Percentiles rank a stretch among this genome's conserved stretches.
These are phyloP conservation scores for Frankliniella intonsa DNA, from an alignment of 2,888 invertebrate genomes.

Conservation along the genomic window DNA sequence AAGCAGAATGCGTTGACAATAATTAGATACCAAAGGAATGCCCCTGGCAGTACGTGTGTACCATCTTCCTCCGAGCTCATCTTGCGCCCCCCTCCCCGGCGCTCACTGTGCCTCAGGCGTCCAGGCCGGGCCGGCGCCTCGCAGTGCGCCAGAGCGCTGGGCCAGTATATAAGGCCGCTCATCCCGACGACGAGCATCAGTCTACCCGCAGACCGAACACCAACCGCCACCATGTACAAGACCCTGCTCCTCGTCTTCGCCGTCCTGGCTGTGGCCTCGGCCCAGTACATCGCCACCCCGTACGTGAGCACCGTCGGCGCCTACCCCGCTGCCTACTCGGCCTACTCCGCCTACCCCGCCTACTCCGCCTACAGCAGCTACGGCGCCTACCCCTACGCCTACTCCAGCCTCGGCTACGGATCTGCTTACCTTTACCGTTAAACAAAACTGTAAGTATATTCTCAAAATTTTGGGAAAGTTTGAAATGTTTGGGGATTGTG, in stretches of 20 bases:
- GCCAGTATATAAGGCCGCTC: background rate
- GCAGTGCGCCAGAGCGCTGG: too few relatives aligned
- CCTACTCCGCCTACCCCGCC: slow-evolving; percentile 19
- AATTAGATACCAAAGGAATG: too few relatives aligned
- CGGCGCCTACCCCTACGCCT: slow-evolving; percentile 12
- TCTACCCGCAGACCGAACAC: background rate
- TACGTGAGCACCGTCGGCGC: background rate
- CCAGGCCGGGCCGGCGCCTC: too few relatives aligned
- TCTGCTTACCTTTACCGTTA: slow-evolving; percentile 2
- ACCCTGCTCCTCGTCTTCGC: slow-evolving; percentile 17
- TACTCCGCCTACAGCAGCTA: background rate
- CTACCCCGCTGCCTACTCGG: background rate
- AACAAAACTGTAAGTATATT: background rate
- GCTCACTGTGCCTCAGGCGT: too few relatives aligned
- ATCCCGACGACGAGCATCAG: background rate
- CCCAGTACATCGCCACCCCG: slow-evolving; percentile 6
- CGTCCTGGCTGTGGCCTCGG: slow-evolving; percentile 14
- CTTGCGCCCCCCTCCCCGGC: too few relatives aligned
- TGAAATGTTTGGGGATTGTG: too few relatives aligned
- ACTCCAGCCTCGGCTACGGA: slow-evolving; percentile 14
- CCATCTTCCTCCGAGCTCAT: too few relatives aligned
- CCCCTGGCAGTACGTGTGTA: too few relatives aligned
- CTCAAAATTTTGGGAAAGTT: too few relatives aligned
- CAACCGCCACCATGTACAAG: slow-evolving; percentile 7
- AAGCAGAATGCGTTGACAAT: too few relatives aligned